phyloP scores from a whole-genome alignment of 2,113 vertebrate genomes.

The Sander vitreus region DNA sequence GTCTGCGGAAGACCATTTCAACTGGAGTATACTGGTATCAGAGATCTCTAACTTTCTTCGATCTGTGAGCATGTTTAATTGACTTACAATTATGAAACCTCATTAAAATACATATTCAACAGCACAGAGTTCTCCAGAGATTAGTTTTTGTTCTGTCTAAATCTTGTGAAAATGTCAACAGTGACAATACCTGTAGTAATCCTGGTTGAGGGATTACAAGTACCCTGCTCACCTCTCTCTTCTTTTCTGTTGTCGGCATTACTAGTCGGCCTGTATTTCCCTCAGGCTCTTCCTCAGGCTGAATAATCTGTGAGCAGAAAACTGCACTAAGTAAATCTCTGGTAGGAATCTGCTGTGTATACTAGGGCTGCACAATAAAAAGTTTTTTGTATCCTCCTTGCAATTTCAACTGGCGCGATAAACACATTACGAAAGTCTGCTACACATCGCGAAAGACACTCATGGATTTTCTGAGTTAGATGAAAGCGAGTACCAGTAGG shows the following conservation, averaged over 20 bases:
- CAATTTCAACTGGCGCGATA: too few species aligned
- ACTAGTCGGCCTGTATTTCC: slow-evolving; percentile 32
- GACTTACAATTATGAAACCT: background rate
- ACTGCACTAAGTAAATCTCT: background rate
- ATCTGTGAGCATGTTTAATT: background rate
- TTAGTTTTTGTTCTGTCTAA: background rate
- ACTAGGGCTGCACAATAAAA: too few species aligned
- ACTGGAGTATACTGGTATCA: slow-evolving; percentile 12
- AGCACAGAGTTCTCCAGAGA: background rate
- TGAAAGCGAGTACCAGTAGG: too few species aligned
- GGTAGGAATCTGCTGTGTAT: background rate
- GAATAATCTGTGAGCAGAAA: slow-evolving; percentile 49
- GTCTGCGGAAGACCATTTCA: slow-evolving; percentile 25
- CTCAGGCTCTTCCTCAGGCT: slow-evolving; percentile 49
- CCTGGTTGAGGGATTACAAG: background rate
- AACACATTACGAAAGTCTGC: too few species aligned
- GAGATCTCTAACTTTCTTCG: background rate
- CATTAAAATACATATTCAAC: background rate
- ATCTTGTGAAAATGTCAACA: background rate
- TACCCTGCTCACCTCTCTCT: slow-evolving; percentile 39
- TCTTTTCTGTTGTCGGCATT: slow-evolving; percentile 33
- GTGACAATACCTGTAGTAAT: background rate
- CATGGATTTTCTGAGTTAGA: too few species aligned
- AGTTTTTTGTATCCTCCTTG: too few species aligned
- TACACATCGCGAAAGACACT: too few species aligned